Evolutionary conservation across 2,888 invertebrate genomes (phyloP), one percentile per base, ranked within the genome.

Genomic region (Dolichomitus sp.): DNA sequence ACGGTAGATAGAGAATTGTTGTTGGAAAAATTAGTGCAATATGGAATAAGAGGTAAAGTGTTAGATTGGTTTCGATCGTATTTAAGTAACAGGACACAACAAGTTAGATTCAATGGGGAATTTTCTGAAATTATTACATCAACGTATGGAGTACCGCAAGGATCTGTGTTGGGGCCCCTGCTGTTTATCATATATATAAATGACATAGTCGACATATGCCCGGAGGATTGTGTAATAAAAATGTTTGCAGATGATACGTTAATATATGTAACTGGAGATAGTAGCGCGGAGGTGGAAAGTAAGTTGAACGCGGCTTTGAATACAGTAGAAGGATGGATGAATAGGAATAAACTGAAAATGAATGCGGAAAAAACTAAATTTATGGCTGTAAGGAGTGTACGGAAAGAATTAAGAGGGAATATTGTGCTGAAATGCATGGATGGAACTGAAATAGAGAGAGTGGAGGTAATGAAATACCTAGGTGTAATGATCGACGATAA

Each of bases 171-270:
- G n/a, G n/a, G n/a, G n/a, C n/a, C 4, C 4, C 4, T 30, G 30
- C 30, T 30, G 30, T 30, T 30, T 30, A 30, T 30, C n/a, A n/a
- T n/a, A n/a, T n/a, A n/a, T n/a, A n/a, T n/a, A n/a, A n/a, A n/a
- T n/a, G n/a, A n/a, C n/a, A 4, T 76, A 52, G 48, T 76, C 3
- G 17, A 75, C 3, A n/a, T 52, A 12, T 48, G 72, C 14, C 33
- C 76, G 17, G 66, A 70, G 1, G 66, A 40, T 0, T 70, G 80
- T 72, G 48, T 4, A 19, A 81, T 78, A 37, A 73, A 68, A 68
- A 66, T 61, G 63, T 79, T 82, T 72, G 82, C 82, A 5, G 80
- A 84, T 45, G 81, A 81, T 72, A 84, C 84, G 0, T 2, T 81
- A 27, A 54, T 84, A 48, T 81, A 79, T 72, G 75, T 81, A 1